Evolutionary conservation across 2,113 vertebrate genomes (phyloP), one percentile per base, ranked within the genome.

Genomic region (Hassar affinis): DNA sequence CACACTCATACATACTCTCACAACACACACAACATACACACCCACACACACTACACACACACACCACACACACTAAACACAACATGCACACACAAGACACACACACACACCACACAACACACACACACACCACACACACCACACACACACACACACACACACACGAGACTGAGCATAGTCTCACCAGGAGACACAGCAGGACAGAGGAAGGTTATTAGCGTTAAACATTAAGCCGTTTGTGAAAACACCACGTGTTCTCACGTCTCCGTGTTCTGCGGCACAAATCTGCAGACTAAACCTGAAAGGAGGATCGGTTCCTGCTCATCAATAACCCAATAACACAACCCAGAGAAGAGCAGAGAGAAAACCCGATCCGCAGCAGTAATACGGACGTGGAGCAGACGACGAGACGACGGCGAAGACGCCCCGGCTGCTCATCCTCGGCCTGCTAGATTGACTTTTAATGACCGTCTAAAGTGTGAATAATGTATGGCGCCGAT

Each of bases 261-360:
- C 38, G 38, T 42, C 38, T 42, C 38, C 38, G 6, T 42, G 38
- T 6, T 42, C 38, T 42, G 38, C 3, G 38, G 38, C 38, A 42
- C 38, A 42, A 42, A 42, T 42, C 38, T 2, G 83, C 87, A 82
- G 86, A 92, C 93, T 79, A 93, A 92, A 90, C 91, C 93, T 93
- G 92, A 64, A 93, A 83, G 79, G 74, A 86, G 88, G 88, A 89
- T 93, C 90, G 85, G 89, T 94, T 92, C 85, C 77, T 82, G 84
- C 92, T 89, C 92, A 92, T 93, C 87, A 93, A 91, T 78, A 51
- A 64, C 49, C n/a, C n/a, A n/a, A n/a, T n/a, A n/a, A n/a, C 82
- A 86, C 78, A 84, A 78, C 84, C 71, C 33, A 18, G 84, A 92
- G 78, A 68, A 89, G 86, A 88, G 85, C 81, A 87, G 90, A 84